Evolutionary conservation across 2,113 vertebrate genomes (phyloP).

Genomic region (Neolamprologus sp.): DNA sequence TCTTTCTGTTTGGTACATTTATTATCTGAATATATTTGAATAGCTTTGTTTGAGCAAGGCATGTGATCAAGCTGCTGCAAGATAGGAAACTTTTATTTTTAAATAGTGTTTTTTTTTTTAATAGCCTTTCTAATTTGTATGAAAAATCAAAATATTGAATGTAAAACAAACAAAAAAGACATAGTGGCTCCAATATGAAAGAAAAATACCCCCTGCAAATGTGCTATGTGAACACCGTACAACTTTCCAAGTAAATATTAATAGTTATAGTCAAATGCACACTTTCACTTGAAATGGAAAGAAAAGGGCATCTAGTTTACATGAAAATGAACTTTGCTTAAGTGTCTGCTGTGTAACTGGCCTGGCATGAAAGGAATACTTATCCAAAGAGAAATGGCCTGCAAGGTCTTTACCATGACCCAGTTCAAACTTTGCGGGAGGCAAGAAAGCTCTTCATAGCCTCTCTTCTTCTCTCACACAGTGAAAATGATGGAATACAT

Average conservation of each 20-base stretch:
- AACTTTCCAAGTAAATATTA: neutral
- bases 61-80: neutral
- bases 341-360: constrained; percentile 31
- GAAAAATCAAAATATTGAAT: neutral
- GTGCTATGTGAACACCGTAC: neutral
- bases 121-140: neutral
- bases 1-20: neutral
- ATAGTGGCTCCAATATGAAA: neutral
- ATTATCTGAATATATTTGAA: neutral
- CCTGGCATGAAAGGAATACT: constrained; percentile 37
- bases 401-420: constrained; percentile 42
- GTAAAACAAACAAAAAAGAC: neutral
- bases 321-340: constrained; percentile 21
- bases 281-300: neutral
- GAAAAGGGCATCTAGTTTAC: neutral
- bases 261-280: neutral
- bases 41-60: neutral
- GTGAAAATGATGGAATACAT: constrained; percentile 60
- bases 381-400: constrained; percentile 42
- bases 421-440: constrained; percentile 50
- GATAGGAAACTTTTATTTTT: neutral
- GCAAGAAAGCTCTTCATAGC: constrained; percentile 31
- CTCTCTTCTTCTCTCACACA: constrained; percentile 17
- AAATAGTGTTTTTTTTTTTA: neutral
- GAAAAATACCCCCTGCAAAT: neutral